Percentiles rank a stretch among this genome's conserved stretches.
Conservation (phyloP, 92 coral and sea anemone genomes). For the Pocillopora meandrina region DNA sequence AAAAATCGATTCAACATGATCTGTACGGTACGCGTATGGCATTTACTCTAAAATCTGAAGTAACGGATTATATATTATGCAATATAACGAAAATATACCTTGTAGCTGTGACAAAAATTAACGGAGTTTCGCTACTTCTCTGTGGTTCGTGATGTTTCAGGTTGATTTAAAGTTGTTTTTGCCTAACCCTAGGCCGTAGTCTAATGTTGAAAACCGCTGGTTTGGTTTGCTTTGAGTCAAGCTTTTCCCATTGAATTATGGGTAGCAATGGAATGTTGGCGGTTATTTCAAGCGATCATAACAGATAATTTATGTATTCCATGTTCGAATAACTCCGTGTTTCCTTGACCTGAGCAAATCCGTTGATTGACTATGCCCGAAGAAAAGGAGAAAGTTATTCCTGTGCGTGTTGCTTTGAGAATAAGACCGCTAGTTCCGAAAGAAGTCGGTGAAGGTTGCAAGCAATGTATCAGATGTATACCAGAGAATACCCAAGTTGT, state of each 20-base stretch:
- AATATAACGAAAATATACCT: not conserved
- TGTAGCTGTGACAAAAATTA: not conserved
- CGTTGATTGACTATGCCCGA: conserved; percentile 63
- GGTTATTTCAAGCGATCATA: conserved; percentile 48
- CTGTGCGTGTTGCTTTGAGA: conserved; percentile 90
- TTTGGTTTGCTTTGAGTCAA: not conserved
- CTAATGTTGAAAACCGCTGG: conserved; percentile 34
- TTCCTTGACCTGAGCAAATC: not conserved
- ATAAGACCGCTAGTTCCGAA: conserved; percentile 85
- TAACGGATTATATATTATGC: too few species aligned
- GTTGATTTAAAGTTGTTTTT: not conserved
- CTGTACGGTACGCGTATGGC: too few species aligned
- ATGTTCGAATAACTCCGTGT: conserved; percentile 5
- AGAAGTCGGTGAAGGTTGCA: conserved; percentile 89
- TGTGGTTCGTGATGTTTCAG: not conserved
- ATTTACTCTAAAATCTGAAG: too few species aligned
- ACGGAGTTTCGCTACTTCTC: not conserved
- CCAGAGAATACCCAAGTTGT: conserved; percentile 93
- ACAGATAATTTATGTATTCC: conserved; percentile 8
- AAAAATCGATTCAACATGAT: too few species aligned
- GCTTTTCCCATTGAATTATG: conserved; percentile 18
- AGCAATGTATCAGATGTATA: conserved; percentile 76
- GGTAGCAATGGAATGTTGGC: conserved; percentile 37
- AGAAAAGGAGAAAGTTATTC: conserved; percentile 78
- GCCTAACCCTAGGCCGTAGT: not conserved